Conservation (phyloP, 2,888 invertebrate species). For the Agrotis segetum region DNA sequence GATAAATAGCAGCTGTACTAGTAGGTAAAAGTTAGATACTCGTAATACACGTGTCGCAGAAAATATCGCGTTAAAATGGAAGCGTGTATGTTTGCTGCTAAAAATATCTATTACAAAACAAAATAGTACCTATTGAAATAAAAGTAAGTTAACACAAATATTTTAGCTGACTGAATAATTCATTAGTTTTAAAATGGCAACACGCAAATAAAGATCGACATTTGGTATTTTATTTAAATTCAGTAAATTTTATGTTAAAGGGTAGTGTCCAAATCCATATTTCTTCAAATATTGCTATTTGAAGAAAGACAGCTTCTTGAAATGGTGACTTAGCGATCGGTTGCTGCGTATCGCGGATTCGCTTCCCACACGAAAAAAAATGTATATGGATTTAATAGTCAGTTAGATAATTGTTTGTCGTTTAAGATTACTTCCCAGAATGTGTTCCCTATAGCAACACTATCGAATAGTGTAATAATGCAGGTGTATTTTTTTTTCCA, state of each 20-base stretch:
- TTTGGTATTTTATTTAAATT: conserved; percentile 5
- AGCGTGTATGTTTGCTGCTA: conserved; percentile 26
- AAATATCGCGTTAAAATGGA: conserved; percentile 33
- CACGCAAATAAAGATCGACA: background rate
- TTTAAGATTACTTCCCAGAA: no score
- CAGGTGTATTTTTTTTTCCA: no score
- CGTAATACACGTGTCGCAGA: conserved; percentile 41
- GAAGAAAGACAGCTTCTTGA: background rate
- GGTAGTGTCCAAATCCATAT: background rate
- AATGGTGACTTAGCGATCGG: no score
- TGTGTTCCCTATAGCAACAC: no score
- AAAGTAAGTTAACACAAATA: conserved; percentile 2
- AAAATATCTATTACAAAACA: conserved; percentile 26
- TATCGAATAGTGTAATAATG: no score
- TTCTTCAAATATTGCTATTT: background rate
- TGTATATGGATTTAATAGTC: no score
- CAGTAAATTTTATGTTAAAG: background rate
- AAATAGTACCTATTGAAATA: conserved; percentile 20
- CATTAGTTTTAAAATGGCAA: conserved; percentile 1
- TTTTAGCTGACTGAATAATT: conserved; percentile 15
- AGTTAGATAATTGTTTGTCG: no score
- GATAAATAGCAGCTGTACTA: conserved; percentile 14
- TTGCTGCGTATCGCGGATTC: no score
- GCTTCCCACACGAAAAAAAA: no score
- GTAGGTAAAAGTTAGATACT: conserved; percentile 9